Evolutionary conservation across 1,140 invertebrate genomes (phyloP), one percentile per base, ranked within the genome.

Genomic region (Micrasema longulum): DNA sequence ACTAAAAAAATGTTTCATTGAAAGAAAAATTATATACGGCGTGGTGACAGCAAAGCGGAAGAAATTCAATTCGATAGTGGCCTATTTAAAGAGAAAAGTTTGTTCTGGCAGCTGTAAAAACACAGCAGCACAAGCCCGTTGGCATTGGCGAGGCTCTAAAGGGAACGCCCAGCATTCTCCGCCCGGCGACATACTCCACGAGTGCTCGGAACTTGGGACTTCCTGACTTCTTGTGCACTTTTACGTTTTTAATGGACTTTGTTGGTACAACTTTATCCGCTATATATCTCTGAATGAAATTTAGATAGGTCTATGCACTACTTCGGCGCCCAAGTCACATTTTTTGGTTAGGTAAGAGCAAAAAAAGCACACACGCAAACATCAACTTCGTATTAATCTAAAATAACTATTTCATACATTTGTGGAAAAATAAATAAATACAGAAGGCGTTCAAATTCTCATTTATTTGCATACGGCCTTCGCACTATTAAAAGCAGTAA

Each of bases 241-340:
- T 67, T 72, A 43, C 64, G 43, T 72, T 72, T 67, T 64, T 72
- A 72, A 67, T 71, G 69, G 60, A 65, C 69, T 71, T 71, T 71
- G 69, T 71, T 71, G 60, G 31, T 38, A 64, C 20, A 71, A 71
- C 43, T 71, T 68, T 57, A 22, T 36, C 23, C 16, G 10, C 43
- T 31, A 22, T 31, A 23, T 20, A 11, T 20, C 57, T 20, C 12
- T n/a, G n/a, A n/a, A n/a, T n/a, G n/a, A n/a, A n/a, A n/a, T n/a
- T n/a, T n/a, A n/a, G n/a, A n/a, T 41, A 41, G 38, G 1, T 41
- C 38, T 6, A 41, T 38, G 5, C 12, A 12, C 12, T 38, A 38
- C 5, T 12, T 5, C 5, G 12, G 36, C 5, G 12, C 12, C 12
- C 36, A 5, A 5, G 12, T 38, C 11, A 41, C 1, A 2, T 12